phyloP scores from a whole-genome alignment of 1,140 invertebrate genomes.

The Hyles vespertilio region DNA sequence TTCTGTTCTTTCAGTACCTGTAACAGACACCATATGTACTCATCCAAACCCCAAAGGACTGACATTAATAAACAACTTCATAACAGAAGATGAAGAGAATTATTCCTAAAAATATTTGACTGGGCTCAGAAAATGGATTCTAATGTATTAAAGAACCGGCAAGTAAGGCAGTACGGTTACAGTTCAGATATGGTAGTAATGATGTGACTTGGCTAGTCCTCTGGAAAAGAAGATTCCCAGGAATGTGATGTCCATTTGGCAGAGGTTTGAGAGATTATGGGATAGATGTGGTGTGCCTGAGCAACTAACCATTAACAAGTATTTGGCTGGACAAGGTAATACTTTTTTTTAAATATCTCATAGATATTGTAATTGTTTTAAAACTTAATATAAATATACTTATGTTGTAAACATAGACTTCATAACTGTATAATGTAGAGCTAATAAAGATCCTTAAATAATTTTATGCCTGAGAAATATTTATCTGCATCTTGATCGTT shows the following conservation, averaged over 20 bases:
- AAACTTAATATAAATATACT: no score
- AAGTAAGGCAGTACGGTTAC: slow-evolving; percentile 95
- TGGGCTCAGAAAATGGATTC: slow-evolving; percentile 73
- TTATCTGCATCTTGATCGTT: no score
- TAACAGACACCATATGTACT: slow-evolving; percentile 42
- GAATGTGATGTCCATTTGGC: slow-evolving; percentile 81
- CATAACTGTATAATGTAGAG: no score
- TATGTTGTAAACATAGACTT: no score
- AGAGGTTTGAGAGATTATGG: slow-evolving; percentile 76
- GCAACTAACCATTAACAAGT: slow-evolving; percentile 95
- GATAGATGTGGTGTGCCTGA: slow-evolving; percentile 80
- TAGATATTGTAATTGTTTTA: no score
- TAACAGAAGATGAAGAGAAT: slow-evolving; percentile 83
- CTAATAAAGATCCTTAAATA: no score
- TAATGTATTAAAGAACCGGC: slow-evolving; percentile 85
- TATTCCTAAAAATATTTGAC: slow-evolving; percentile 79
- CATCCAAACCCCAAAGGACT: slow-evolving; percentile 81
- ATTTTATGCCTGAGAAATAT: no score
- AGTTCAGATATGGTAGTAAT: slow-evolving; percentile 94
- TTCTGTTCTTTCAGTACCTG: slow-evolving; percentile 50
- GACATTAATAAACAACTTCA: slow-evolving; percentile 83
- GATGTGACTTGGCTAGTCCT: slow-evolving; percentile 85
- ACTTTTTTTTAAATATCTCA: not conserved
- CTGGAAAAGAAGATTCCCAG: slow-evolving; percentile 82
- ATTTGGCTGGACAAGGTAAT: slow-evolving; percentile 92